phyloP scores from a whole-genome alignment of 2,888 invertebrate species.

The Trissolcus japonicus region DNA sequence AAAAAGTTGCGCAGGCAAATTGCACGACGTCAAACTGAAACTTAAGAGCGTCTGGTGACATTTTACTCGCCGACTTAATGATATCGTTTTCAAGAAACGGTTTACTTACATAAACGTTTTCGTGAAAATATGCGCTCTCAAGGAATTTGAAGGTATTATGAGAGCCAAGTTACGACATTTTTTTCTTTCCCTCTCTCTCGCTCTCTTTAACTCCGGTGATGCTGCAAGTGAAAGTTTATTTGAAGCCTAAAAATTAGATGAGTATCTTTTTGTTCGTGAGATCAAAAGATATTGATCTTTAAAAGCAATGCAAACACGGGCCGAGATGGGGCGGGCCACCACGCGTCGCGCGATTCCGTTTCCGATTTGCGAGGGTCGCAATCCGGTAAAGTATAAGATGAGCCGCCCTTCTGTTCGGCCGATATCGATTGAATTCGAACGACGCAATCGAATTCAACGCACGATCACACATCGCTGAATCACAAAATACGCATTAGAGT shows the following conservation, averaged over 20 bases:
- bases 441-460: conserved; percentile 48
- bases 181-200: not conserved
- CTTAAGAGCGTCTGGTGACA: conserved; percentile 7
- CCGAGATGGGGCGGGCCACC: conserved; percentile 31
- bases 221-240: conserved; percentile 16
- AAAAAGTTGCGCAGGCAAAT: conserved; percentile 1
- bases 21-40: conserved; percentile 6
- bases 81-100: not conserved
- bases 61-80: conserved; percentile 2
- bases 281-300: conserved; percentile 51
- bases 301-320: conserved; percentile 47
- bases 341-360: conserved; percentile 41
- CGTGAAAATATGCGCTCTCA: no score
- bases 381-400: conserved; percentile 48
- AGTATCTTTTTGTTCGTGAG: conserved; percentile 26
- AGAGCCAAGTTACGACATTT: no score
- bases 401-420: conserved; percentile 45
- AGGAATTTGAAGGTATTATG: no score
- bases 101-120: not conserved
- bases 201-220: not conserved
- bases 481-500: conserved; percentile 50
- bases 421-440: conserved; percentile 53
- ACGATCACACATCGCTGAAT: conserved; percentile 49
- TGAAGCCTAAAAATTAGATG: conserved; percentile 30
- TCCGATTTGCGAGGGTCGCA: conserved; percentile 40